Percentiles rank a stretch among this genome's conserved stretches.
These are phyloP conservation scores for Anarrhichthys ocellatus DNA, from an alignment of 2,113 vertebrate species.

Conservation along the genomic window DNA sequence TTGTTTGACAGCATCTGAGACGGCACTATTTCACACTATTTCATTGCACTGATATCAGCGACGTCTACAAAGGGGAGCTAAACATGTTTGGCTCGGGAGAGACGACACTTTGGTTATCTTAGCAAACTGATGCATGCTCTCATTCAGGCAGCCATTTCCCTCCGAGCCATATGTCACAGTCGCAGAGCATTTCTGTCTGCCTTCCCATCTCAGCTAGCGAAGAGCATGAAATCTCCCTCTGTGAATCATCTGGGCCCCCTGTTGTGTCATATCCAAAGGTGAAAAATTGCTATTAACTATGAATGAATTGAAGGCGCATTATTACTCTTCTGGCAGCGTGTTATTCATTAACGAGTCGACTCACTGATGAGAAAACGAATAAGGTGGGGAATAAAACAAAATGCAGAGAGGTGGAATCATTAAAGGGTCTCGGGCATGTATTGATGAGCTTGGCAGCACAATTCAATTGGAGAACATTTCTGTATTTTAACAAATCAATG, in stretches of 20 bases:
- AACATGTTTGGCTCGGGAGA: slow-evolving; percentile 27
- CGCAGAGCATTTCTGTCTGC: slow-evolving; percentile 33
- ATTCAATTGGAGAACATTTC: not conserved
- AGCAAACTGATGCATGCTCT: slow-evolving; percentile 37
- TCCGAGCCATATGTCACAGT: slow-evolving; percentile 45
- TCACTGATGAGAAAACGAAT: slow-evolving; percentile 55
- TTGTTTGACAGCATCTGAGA: slow-evolving; percentile 4
- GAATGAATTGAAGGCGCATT: slow-evolving; percentile 39
- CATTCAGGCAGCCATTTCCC: slow-evolving; percentile 35
- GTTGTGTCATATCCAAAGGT: slow-evolving; percentile 37
- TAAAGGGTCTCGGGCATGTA: not conserved
- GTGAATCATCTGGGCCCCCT: slow-evolving; percentile 58
- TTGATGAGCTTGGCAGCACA: not conserved
- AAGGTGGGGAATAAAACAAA: slow-evolving; percentile 22
- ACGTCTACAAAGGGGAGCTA: slow-evolving; percentile 15
- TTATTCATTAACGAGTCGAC: slow-evolving; percentile 49
- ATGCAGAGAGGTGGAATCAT: not conserved
- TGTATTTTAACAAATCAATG: slow-evolving; percentile 24
- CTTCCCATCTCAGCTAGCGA: slow-evolving; percentile 34
- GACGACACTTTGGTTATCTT: slow-evolving; percentile 35
- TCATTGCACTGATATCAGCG: slow-evolving; percentile 14
- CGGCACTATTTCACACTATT: slow-evolving; percentile 17
- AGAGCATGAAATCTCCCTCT: slow-evolving; percentile 50
- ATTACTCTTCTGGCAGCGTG: slow-evolving; percentile 30
- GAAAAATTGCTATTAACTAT: slow-evolving; percentile 51